A percentile compares a stretch with the other conserved stretches of the same genome.
Evolutionary conservation across 2,113 vertebrate species (phyloP).

Genomic region (Tragelaphus imberbis): DNA sequence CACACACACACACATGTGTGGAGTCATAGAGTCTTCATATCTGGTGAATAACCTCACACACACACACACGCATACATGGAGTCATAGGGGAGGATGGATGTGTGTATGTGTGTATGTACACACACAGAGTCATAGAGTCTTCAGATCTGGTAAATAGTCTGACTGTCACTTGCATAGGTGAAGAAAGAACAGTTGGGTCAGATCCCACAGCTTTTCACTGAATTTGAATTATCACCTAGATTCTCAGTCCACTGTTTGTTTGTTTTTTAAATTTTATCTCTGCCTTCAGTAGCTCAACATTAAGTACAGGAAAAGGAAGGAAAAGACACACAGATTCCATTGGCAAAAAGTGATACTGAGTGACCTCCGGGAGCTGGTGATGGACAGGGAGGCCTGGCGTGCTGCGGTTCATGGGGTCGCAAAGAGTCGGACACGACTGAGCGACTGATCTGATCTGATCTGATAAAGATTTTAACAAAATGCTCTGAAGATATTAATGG

Average conservation of each 20-base stretch:
- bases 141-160: background rate
- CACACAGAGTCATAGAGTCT: background rate
- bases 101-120: background rate
- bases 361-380: too few relatives aligned
- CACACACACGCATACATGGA: background rate
- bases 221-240: background rate
- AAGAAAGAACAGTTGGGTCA: background rate
- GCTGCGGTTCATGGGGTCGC: too few relatives aligned
- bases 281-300: background rate
- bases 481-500: background rate
- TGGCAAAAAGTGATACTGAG: background rate
- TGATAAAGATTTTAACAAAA: background rate
- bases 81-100: background rate
- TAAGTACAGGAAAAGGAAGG: background rate
- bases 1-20: background rate
- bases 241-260: background rate
- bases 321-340: background rate
- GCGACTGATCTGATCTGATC: too few relatives aligned
- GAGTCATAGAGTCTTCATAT: background rate
- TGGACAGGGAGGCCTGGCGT: too few relatives aligned
- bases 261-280: background rate
- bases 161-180: background rate
- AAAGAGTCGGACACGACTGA: too few relatives aligned
- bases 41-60: background rate
- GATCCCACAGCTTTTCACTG: background rate